Conservation (phyloP, 2,888 invertebrate genomes). For the Epirrhoe alternata region DNA sequence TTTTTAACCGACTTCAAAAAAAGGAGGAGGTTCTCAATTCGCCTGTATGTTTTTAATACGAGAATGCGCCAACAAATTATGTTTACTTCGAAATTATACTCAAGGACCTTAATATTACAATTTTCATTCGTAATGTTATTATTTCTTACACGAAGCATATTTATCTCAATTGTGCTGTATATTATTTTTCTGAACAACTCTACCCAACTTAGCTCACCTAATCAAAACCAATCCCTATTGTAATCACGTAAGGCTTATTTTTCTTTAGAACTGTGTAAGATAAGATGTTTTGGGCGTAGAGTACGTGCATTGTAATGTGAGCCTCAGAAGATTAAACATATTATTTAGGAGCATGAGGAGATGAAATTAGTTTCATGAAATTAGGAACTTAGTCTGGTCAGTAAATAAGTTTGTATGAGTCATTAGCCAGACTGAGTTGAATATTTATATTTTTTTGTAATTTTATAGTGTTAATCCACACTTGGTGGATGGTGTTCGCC, state of each 20-base stretch:
- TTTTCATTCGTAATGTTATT: not conserved
- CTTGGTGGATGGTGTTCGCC: no score
- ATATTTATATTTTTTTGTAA: no score
- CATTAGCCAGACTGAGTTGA: no score
- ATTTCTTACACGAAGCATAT: not conserved
- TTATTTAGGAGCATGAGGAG: slow-evolving; percentile 9
- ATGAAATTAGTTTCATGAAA: slow-evolving; percentile 7
- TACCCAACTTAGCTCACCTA: not conserved
- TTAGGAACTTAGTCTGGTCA: not conserved
- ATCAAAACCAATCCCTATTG: not conserved
- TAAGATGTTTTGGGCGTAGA: not conserved
- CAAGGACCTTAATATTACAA: not conserved
- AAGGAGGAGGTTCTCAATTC: no score
- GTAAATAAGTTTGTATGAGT: no score
- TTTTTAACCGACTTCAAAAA: no score
- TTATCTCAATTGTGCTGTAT: not conserved
- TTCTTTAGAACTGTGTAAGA: not conserved
- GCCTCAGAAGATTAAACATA: slow-evolving; percentile 17
- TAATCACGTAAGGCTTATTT: not conserved
- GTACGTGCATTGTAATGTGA: slow-evolving; percentile 4
- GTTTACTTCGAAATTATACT: not conserved
- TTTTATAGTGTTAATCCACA: no score
- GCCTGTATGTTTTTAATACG: no score
- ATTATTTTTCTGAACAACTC: not conserved
- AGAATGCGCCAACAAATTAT: no score